These are phyloP conservation scores for Tribolium freemani DNA, from an alignment of 2,888 invertebrate species.

Conservation along the genomic window DNA sequence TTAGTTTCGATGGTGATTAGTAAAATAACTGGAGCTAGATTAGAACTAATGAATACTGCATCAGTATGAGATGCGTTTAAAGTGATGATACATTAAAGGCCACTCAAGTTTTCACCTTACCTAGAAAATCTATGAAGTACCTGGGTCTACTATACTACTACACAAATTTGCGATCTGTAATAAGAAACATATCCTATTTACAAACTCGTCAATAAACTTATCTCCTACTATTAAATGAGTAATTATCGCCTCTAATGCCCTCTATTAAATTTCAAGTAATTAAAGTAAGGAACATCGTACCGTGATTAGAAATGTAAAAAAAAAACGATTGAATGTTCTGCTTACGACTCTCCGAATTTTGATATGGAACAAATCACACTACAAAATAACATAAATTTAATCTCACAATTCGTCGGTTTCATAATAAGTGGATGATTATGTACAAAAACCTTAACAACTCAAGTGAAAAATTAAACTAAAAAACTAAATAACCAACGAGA, in stretches of 20 bases:
- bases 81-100: slow-evolving; percentile 24
- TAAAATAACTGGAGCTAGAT: slow-evolving; percentile 21
- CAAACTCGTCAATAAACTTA: not conserved
- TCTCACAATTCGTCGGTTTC: slow-evolving; percentile 37
- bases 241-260: slow-evolving; percentile 1
- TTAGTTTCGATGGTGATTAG: slow-evolving; percentile 24
- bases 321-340: slow-evolving; percentile 27
- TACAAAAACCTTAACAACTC: slow-evolving; percentile 27
- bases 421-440: slow-evolving; percentile 16
- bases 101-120: slow-evolving; percentile 35
- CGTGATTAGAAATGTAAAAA: slow-evolving; percentile 17
- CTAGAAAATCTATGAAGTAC: slow-evolving; percentile 31
- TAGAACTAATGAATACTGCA: slow-evolving; percentile 18
- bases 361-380: slow-evolving; percentile 9
- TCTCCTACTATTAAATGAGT: not conserved
- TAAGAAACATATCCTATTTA: slow-evolving; percentile 35
- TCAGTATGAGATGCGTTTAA: slow-evolving; percentile 3
- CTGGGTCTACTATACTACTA: slow-evolving; percentile 37
- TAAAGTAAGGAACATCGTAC: slow-evolving; percentile 36
- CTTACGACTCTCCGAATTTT: slow-evolving; percentile 40
- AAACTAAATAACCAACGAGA: slow-evolving; percentile 33
- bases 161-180: slow-evolving; percentile 44
- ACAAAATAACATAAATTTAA: slow-evolving; percentile 13
- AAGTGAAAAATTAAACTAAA: slow-evolving; percentile 16
- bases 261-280: slow-evolving; percentile 6